Percentiles rank a stretch among this genome's conserved stretches.
Evolutionary conservation across 2,888 invertebrate species (phyloP).

Genomic region (Caenorhabditis sp.): DNA sequence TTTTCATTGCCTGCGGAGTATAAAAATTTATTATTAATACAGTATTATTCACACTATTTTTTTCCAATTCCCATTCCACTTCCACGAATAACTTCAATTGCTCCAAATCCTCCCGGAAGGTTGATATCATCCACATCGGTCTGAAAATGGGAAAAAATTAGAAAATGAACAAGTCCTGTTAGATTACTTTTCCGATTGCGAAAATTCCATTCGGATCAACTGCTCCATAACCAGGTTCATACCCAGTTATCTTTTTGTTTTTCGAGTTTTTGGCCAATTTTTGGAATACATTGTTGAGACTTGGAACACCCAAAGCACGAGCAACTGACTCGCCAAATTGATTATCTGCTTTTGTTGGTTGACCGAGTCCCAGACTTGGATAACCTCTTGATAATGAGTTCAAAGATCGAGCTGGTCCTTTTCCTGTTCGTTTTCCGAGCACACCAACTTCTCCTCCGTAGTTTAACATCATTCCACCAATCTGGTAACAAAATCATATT

Average conservation of each 20-base stretch:
- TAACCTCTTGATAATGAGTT: constrained; percentile 53
- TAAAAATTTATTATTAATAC: too few relatives aligned
- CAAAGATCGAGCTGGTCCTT: constrained; percentile 59
- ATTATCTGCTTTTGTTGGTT: constrained; percentile 15
- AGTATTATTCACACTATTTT: neutral
- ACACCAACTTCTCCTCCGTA: constrained; percentile 59
- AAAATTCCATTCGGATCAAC: constrained; percentile 58
- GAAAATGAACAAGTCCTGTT: too few relatives aligned
- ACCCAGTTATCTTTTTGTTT: constrained; percentile 43
- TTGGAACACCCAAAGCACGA: constrained; percentile 48
- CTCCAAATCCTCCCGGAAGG: constrained; percentile 59
- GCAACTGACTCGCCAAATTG: constrained; percentile 28
- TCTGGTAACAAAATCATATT: too few relatives aligned
- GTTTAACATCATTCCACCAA: constrained; percentile 65
- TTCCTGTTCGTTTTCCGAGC: constrained; percentile 55
- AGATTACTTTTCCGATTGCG: constrained; percentile 63
- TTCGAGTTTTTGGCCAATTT: constrained; percentile 46
- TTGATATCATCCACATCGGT: constrained; percentile 57
- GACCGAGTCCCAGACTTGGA: constrained; percentile 29
- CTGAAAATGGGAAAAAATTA: too few relatives aligned
- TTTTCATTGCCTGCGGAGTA: too few relatives aligned
- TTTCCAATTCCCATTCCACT: constrained; percentile 65
- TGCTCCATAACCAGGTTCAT: constrained; percentile 64
- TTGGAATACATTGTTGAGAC: constrained; percentile 34
- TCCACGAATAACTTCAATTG: constrained; percentile 38